Percentiles rank a stretch among this genome's conserved stretches.
Conservation (phyloP, 2,113 vertebrate species). For the Ciconia boyciana region DNA sequence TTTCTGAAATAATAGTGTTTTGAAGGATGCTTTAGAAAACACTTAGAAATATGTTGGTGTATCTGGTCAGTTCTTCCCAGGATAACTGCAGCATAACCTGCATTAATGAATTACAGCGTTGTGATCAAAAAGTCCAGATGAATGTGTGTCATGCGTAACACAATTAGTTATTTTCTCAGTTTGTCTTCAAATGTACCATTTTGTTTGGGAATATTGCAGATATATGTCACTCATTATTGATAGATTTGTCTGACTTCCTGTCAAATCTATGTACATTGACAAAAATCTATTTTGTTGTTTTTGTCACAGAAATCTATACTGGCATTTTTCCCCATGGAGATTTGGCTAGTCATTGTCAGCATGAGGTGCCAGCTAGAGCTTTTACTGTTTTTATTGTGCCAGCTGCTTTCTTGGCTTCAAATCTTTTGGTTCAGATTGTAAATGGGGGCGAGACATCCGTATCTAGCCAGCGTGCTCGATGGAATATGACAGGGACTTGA, state of each 20-base stretch:
- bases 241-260: slow-evolving; percentile 80
- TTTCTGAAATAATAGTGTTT: neutral
- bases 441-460: slow-evolving; percentile 80
- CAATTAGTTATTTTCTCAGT: slow-evolving; percentile 74
- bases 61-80: neutral
- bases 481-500: slow-evolving; percentile 73
- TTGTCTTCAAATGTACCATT: slow-evolving; percentile 70
- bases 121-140: slow-evolving; percentile 57
- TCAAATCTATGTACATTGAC: slow-evolving; percentile 82
- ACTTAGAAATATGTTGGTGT: neutral
- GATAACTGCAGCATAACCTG: slow-evolving; percentile 30
- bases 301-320: slow-evolving; percentile 80
- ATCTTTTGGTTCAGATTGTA: slow-evolving; percentile 82
- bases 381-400: slow-evolving; percentile 81
- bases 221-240: slow-evolving; percentile 76
- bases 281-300: slow-evolving; percentile 84
- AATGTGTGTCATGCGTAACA: slow-evolving; percentile 43
- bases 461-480: slow-evolving; percentile 75
- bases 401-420: slow-evolving; percentile 81
- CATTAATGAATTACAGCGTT: slow-evolving; percentile 47
- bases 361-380: slow-evolving; percentile 79
- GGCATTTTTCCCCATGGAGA: slow-evolving; percentile 78
- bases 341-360: slow-evolving; percentile 80
- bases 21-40: neutral
- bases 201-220: slow-evolving; percentile 74